Conservation (phyloP, 2,888 invertebrate genomes). For the Sepioteuthis lessoniana region DNA sequence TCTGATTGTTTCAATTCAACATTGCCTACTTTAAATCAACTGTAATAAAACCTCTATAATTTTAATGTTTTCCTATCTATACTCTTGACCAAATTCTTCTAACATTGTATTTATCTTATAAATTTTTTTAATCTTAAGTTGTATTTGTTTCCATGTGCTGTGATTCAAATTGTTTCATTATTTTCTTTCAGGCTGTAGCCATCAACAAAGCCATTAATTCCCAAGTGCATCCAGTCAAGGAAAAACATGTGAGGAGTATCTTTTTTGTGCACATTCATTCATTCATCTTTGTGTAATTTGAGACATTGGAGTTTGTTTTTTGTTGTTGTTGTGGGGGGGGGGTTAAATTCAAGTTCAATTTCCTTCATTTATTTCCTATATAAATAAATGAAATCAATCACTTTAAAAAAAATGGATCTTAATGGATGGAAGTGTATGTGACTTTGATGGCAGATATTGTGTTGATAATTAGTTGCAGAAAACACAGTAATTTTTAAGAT, state of each 20-base stretch:
- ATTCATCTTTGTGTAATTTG: neutral
- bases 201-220: constrained; percentile 94
- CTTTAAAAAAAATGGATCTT: neutral
- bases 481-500: too few species aligned
- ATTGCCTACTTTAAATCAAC: too few species aligned
- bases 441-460: neutral
- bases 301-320: neutral
- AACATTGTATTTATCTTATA: neutral
- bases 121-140: neutral
- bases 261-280: constrained; percentile 59
- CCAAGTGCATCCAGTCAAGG: constrained; percentile 94
- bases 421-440: neutral
- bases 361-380: neutral
- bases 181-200: constrained; percentile 66
- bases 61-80: too few species aligned
- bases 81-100: too few species aligned
- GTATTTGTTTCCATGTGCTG: neutral
- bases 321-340: too few species aligned
- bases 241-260: constrained; percentile 94
- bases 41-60: too few species aligned
- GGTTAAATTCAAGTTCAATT: neutral
- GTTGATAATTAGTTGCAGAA: neutral
- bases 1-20: too few species aligned
- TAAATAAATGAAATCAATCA: neutral
- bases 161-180: neutral